phyloP scores from a whole-genome alignment of 2,113 vertebrate genomes.

The Perognathus longimembris region DNA sequence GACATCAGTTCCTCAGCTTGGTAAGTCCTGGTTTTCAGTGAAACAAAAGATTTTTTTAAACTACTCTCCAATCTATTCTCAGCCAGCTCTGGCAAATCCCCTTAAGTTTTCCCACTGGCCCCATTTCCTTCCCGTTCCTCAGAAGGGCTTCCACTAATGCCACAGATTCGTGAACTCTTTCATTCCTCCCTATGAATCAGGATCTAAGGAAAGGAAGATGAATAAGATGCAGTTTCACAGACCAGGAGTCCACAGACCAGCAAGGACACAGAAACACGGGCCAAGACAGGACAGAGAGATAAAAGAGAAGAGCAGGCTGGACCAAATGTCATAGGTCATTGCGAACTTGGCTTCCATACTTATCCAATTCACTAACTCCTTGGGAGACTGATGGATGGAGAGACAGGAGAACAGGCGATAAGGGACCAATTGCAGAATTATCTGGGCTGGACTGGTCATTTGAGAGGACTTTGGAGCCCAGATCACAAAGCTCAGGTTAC shows the following conservation, averaged over 20 bases:
- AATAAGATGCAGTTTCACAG: background rate
- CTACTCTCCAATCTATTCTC: background rate
- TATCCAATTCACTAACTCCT: background rate
- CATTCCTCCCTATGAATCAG: background rate
- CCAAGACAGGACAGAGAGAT: background rate
- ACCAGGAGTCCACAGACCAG: background rate
- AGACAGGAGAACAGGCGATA: background rate
- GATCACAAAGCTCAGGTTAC: background rate
- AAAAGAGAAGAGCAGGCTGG: background rate
- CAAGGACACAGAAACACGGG: background rate
- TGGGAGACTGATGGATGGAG: background rate
- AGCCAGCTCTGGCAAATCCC: background rate
- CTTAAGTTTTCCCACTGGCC: background rate
- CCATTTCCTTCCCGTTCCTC: background rate
- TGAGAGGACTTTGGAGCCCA: background rate
- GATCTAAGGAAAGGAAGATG: slow-evolving; percentile 14
- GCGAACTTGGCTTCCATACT: background rate
- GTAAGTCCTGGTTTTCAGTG: background rate
- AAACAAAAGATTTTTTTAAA: too few relatives aligned
- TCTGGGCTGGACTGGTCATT: background rate
- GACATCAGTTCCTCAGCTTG: background rate
- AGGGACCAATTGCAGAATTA: background rate
- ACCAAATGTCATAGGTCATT: accelerated
- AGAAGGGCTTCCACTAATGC: background rate
- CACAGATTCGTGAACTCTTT: background rate